Conservation (phyloP, 2,888 invertebrate species). For the Drosophila diplacantha region DNA sequence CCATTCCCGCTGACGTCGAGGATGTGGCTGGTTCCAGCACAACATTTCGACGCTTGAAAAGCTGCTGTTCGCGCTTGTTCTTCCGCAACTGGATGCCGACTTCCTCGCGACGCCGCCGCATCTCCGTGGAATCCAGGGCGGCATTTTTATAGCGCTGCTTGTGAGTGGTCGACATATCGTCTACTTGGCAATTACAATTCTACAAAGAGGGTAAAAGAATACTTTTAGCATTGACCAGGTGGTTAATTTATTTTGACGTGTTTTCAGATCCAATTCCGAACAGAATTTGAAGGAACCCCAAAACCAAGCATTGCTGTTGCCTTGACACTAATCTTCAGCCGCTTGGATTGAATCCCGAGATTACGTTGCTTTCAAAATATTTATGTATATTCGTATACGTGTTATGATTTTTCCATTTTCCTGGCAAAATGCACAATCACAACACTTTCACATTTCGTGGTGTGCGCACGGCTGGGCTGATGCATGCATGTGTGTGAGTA, state of each 20-base stretch:
- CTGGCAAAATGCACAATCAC: conserved; percentile 46
- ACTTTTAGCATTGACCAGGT: neutral
- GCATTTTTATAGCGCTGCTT: conserved; percentile 96
- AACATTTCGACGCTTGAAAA: conserved; percentile 95
- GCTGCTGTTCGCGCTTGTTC: conserved; percentile 96
- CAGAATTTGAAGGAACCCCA: neutral
- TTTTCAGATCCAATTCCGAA: neutral
- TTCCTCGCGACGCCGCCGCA: conserved; percentile 94
- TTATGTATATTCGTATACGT: conserved; percentile 11
- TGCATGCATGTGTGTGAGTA: conserved; percentile 32
- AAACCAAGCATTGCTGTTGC: neutral
- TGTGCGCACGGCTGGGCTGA: conserved; percentile 21
- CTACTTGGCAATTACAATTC: conserved; percentile 14
- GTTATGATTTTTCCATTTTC: conserved; percentile 27
- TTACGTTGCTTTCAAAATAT: conserved; percentile 8
- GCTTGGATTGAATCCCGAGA: neutral
- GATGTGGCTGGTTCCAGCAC: conserved; percentile 75
- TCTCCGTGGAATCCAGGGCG: conserved; percentile 93
- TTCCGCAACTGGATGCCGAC: conserved; percentile 97
- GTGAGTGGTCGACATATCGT: conserved; percentile 87
- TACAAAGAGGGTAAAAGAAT: neutral
- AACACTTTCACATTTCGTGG: conserved; percentile 67
- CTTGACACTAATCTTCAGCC: neutral
- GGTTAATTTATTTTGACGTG: neutral
- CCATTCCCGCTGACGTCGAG: conserved; percentile 74